Percentiles rank a stretch among this genome's conserved stretches.
Conservation (phyloP, 2,888 invertebrate genomes). For the Archips xylosteana region DNA sequence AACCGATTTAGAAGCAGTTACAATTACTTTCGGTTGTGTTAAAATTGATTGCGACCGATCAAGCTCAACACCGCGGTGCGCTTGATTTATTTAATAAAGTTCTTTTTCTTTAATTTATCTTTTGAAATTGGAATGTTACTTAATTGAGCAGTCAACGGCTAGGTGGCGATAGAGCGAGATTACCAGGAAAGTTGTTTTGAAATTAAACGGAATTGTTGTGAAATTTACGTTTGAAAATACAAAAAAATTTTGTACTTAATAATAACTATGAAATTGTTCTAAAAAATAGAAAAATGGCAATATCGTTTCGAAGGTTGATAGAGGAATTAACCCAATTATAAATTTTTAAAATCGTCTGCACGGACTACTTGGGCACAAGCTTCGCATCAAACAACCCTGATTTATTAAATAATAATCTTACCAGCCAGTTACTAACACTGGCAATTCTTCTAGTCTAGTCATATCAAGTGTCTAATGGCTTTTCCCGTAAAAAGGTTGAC, state of each 20-base stretch:
- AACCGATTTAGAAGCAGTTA: conserved; percentile 29
- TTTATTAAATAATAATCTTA: conserved; percentile 19
- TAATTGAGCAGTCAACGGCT: conserved; percentile 22
- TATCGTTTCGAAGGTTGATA: background rate
- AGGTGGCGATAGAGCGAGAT: conserved; percentile 27
- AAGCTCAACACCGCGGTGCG: conserved; percentile 21
- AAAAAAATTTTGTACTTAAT: background rate
- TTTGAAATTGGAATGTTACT: conserved; percentile 38
- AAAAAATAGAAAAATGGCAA: background rate
- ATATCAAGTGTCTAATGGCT: conserved; percentile 38
- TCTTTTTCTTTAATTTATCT: conserved; percentile 27
- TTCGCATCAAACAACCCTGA: conserved; percentile 16
- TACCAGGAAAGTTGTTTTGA: conserved; percentile 28
- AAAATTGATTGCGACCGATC: conserved; percentile 36
- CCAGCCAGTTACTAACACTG: conserved; percentile 24
- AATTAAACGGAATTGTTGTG: conserved; percentile 13
- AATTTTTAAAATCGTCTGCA: background rate
- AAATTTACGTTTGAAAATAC: background rate
- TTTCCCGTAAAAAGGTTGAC: conserved; percentile 31
- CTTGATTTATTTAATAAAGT: conserved; percentile 28
- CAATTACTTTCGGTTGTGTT: conserved; percentile 30
- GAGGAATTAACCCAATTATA: background rate
- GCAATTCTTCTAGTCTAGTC: conserved; percentile 21
- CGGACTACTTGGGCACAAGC: background rate
- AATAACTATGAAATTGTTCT: background rate